Evolutionary conservation across 2,888 invertebrate species (phyloP).

Genomic region (Yponomeuta evonymella): DNA sequence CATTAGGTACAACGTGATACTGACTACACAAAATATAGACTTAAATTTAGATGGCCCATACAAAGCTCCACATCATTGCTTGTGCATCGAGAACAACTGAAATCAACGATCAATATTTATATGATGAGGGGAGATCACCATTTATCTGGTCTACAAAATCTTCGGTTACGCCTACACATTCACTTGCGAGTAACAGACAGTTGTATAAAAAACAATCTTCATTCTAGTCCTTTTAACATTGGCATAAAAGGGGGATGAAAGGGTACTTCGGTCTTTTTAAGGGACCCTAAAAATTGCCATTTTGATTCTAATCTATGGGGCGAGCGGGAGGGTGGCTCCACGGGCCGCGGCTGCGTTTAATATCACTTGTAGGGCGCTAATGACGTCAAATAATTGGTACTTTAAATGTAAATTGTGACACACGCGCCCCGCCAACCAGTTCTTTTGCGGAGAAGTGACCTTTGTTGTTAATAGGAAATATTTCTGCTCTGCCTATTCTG

Average conservation of each 20-base stretch:
- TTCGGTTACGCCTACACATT: too few species aligned
- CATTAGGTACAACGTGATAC: too few species aligned
- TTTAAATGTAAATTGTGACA: conserved; percentile 75
- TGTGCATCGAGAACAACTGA: too few species aligned
- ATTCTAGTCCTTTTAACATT: too few species aligned
- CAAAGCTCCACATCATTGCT: too few species aligned
- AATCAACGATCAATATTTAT: too few species aligned
- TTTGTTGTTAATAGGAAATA: not conserved
- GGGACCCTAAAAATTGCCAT: conserved; percentile 10
- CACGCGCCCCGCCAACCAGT: conserved; percentile 38
- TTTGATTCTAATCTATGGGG: conserved; percentile 11
- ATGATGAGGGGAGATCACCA: too few species aligned
- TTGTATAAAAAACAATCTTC: too few species aligned
- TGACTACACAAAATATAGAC: too few species aligned
- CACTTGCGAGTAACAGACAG: too few species aligned
- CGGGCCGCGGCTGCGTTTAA: conserved; percentile 13
- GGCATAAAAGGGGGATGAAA: not conserved
- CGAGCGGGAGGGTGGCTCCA: not conserved
- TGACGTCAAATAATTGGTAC: conserved; percentile 75
- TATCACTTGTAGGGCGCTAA: conserved; percentile 24
- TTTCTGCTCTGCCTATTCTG: not conserved
- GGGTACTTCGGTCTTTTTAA: not conserved
- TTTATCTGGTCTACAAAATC: too few species aligned
- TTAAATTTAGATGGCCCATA: too few species aligned
- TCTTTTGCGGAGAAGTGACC: not conserved